A percentile compares a stretch with the other conserved stretches of the same genome.
Evolutionary conservation across 1,140 invertebrate genomes (phyloP).

Genomic region (Drosophila albomicans): DNA sequence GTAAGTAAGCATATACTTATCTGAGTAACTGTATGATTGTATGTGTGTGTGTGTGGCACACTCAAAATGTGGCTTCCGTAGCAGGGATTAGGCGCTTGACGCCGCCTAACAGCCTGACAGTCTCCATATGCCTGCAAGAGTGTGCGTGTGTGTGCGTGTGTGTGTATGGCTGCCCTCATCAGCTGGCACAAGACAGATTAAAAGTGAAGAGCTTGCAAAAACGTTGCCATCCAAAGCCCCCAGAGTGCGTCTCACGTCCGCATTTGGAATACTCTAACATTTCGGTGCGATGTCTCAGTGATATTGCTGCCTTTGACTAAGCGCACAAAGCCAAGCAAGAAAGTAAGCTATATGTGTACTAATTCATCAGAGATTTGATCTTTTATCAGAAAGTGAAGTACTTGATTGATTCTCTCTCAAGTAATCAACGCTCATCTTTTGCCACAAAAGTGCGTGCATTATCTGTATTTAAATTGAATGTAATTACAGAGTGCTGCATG

Average conservation of each 20-base stretch:
- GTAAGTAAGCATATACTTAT: constrained; percentile 49
- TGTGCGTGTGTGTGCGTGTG: constrained; percentile 30
- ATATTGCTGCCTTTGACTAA: constrained; percentile 4
- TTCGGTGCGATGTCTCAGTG: not conserved
- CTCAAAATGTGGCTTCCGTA: constrained; percentile 67
- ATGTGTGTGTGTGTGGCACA: constrained; percentile 38
- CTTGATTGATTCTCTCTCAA: constrained; percentile 6
- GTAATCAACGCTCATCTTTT: not conserved
- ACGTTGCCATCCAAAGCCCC: constrained; percentile 39
- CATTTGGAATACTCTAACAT: constrained; percentile 30
- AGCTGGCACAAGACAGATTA: constrained; percentile 67
- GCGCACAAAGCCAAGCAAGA: not conserved
- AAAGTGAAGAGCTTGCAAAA: constrained; percentile 75
- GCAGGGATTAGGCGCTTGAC: constrained; percentile 68
- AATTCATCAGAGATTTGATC: constrained; percentile 16
- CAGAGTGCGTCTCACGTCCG: constrained; percentile 11
- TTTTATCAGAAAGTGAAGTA: not conserved
- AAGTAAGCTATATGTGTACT: not conserved
- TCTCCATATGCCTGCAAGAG: constrained; percentile 66
- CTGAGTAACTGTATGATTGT: constrained; percentile 25
- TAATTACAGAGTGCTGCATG: not conserved
- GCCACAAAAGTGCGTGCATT: not conserved
- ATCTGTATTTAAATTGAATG: constrained; percentile 7
- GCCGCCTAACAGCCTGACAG: constrained; percentile 57
- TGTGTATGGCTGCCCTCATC: constrained; percentile 39